Percentiles rank a stretch among this genome's conserved stretches.
Conservation (phyloP, 1,140 invertebrate genomes). For the Brachionus plicatilis region DNA sequence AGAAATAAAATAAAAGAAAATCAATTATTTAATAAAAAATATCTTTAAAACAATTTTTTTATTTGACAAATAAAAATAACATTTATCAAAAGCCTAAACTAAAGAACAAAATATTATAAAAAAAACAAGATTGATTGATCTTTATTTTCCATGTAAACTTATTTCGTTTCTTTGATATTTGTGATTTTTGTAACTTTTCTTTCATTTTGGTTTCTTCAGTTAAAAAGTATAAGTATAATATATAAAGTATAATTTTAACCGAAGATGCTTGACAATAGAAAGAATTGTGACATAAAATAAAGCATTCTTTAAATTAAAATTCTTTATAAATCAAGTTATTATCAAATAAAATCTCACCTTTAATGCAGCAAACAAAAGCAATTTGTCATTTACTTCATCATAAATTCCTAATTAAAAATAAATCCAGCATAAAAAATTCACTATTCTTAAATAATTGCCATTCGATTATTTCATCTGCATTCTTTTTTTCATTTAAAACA, state of each 20-base stretch:
- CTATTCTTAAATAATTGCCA: conserved; percentile 8
- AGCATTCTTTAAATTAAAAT: background rate
- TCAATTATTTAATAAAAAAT: background rate
- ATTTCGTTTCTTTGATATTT: background rate
- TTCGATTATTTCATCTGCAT: background rate
- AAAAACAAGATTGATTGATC: background rate
- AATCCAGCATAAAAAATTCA: background rate
- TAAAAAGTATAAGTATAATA: background rate
- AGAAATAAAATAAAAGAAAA: background rate
- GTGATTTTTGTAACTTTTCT: background rate
- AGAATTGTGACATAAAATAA: background rate
- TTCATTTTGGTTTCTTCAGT: background rate
- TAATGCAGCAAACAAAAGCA: background rate
- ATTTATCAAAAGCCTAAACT: background rate
- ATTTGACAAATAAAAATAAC: background rate
- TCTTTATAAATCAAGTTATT: background rate
- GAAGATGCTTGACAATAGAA: background rate
- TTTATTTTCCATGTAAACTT: background rate
- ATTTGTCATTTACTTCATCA: background rate
- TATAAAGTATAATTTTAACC: background rate
- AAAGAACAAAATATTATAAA: background rate
- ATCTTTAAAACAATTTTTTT: background rate
- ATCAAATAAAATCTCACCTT: background rate
- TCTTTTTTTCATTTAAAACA: background rate
- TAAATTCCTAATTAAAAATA: background rate